Conservation (phyloP, 2,888 invertebrate species). For the Brenthis hecate region DNA sequence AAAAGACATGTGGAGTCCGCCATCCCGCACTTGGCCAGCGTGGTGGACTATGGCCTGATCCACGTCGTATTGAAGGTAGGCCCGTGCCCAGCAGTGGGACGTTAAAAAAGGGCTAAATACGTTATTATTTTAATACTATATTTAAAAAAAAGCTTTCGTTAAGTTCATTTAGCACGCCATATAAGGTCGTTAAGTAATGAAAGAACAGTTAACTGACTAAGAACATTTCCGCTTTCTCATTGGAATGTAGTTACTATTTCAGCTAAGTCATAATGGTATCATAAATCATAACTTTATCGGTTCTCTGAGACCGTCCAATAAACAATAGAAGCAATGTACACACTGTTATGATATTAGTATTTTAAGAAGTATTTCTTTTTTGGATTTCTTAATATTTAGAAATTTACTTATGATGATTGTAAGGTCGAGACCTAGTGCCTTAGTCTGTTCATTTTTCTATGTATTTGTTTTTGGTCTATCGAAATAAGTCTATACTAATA, state of each 20-base stretch:
- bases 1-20: too few relatives aligned
- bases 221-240: conserved; percentile 29
- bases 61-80: too few relatives aligned
- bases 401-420: background rate
- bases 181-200: conserved; percentile 31
- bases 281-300: conserved; percentile 41
- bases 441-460: too few relatives aligned
- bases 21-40: too few relatives aligned
- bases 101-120: too few relatives aligned
- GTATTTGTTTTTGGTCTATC: too few relatives aligned
- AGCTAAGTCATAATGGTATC: conserved; percentile 32
- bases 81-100: too few relatives aligned
- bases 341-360: background rate
- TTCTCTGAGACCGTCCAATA: conserved; percentile 7
- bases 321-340: background rate
- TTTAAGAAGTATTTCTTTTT: background rate
- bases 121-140: too few relatives aligned
- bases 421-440: too few relatives aligned
- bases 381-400: background rate
- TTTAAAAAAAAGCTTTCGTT: too few relatives aligned
- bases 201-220: conserved; percentile 24
- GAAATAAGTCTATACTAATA: too few relatives aligned
- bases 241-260: conserved; percentile 26
- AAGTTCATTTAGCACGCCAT: background rate
- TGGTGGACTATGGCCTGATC: too few relatives aligned